phyloP scores from a whole-genome alignment of 2,113 vertebrate species.

The Corynorhinus townsendii region DNA sequence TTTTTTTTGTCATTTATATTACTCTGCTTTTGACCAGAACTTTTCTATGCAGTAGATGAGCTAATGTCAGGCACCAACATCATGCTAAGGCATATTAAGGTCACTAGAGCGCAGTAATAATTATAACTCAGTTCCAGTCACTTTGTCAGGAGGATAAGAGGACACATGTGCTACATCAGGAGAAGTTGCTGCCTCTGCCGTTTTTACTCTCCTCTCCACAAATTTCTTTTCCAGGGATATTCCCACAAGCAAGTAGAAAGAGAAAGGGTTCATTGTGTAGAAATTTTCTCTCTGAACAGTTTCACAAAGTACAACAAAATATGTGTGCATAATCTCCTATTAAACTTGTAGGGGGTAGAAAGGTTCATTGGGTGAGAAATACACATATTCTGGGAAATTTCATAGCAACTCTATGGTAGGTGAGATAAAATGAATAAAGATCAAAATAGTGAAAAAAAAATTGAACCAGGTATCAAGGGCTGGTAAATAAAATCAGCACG shows the following conservation, averaged over 20 bases:
- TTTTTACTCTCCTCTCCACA: conserved; percentile 31
- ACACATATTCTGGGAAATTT: conserved; percentile 9
- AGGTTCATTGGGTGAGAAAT: background rate
- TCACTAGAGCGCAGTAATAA: background rate
- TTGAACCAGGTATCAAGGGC: background rate
- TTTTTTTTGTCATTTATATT: background rate
- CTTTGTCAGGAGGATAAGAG: conserved; percentile 44
- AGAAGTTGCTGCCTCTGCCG: conserved; percentile 29
- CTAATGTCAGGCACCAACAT: background rate
- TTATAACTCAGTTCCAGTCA: conserved; percentile 13
- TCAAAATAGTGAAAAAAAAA: conserved; percentile 8
- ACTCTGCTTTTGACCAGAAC: background rate
- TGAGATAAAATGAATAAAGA: conserved; percentile 7
- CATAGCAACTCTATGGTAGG: background rate
- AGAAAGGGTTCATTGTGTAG: background rate
- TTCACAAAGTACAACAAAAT: background rate
- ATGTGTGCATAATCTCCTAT: background rate
- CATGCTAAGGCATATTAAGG: background rate
- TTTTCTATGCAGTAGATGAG: background rate
- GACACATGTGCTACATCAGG: conserved; percentile 33
- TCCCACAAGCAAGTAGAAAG: background rate
- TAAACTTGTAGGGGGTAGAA: background rate
- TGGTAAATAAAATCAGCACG: background rate
- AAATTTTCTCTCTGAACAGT: background rate
- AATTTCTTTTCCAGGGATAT: conserved; percentile 38